Evolutionary conservation across 2,113 vertebrate genomes (phyloP), one percentile per base, ranked within the genome.

Genomic region (Pan paniscus): DNA sequence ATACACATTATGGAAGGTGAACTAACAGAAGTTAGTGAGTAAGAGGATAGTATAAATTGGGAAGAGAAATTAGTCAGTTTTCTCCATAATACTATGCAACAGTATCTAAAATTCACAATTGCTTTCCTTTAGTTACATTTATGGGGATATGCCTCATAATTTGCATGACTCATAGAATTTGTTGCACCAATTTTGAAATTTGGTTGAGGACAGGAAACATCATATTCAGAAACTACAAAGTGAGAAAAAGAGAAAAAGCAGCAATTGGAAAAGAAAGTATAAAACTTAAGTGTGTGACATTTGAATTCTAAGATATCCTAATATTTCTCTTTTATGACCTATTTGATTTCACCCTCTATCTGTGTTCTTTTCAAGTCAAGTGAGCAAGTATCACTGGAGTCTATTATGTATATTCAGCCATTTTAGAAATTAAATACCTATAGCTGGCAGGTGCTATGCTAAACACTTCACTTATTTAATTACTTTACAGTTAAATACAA

Each of bases 21-120:
- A 93, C 72, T 61, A 96, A 55, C 52, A 67, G 61, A 85, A 90
- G 30, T 96, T 87, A 80, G 25, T 95, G 46, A 95, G 27, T 93
- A 86, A 57, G 84, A 81, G 1, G 5, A 57, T 94, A 10, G 14
- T 83, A 12, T 72, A 3, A 35, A 81, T 72, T 76, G 52, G 70
- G 18, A 84, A 85, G 52, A 93, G 22, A 96, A 91, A 91, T 35
- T 32, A 84, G 57, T 75, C 10, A 2, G 10, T 57, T 73, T 90
- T 93, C 43, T 35, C 70, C 52, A 92, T 20, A 17, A 8, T 38
- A 35, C 72, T 94, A 68, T 87, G 55, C 1, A 64, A 96, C 92
- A 5, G 6, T 95, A 80, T 59, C 35, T 57, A 78, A 88, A 68
- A 94, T 88, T 82, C 57, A 72, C 35, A 68, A 50, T 23, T 92